Evolutionary conservation across 1,140 invertebrate species (phyloP).

Genomic region (Hydropsyche tenuis): DNA sequence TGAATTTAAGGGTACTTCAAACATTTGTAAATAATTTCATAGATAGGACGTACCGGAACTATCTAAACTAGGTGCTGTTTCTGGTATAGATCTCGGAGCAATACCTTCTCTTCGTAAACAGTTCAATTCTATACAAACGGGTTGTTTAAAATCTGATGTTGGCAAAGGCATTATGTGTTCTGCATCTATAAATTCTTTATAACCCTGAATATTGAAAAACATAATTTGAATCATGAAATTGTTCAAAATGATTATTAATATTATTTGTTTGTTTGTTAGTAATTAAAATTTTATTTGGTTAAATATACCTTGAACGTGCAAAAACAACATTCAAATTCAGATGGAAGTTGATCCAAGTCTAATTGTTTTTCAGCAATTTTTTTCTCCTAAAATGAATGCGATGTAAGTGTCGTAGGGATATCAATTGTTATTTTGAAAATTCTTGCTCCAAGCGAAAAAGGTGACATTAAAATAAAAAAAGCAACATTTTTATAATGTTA

Average conservation of each 20-base stretch:
- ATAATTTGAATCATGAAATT: neutral
- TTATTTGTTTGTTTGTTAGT: neutral
- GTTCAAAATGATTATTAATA: neutral
- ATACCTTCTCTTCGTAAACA: constrained; percentile 65
- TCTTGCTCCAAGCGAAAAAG: constrained; percentile 2
- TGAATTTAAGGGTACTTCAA: constrained; percentile 26
- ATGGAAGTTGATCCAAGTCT: constrained; percentile 73
- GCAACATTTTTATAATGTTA: no score
- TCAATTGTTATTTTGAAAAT: neutral
- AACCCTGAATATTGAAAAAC: constrained; percentile 66
- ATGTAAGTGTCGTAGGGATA: neutral
- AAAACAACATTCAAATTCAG: constrained; percentile 95
- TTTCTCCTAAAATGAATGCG: constrained; percentile 63
- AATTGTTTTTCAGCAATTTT: constrained; percentile 67
- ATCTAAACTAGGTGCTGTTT: constrained; percentile 62
- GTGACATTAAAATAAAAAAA: neutral
- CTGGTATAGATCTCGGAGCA: constrained; percentile 58
- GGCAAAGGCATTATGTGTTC: constrained; percentile 84
- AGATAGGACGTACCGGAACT: constrained; percentile 56
- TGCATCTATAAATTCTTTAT: constrained; percentile 86
- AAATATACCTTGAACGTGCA: constrained; percentile 88
- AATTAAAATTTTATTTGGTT: constrained; percentile 25
- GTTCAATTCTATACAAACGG: constrained; percentile 81
- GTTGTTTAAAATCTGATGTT: constrained; percentile 79
- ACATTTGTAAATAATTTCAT: constrained; percentile 27